Evolutionary conservation across 2,888 invertebrate genomes (phyloP).

Genomic region (Shargacucullia verbasci): DNA sequence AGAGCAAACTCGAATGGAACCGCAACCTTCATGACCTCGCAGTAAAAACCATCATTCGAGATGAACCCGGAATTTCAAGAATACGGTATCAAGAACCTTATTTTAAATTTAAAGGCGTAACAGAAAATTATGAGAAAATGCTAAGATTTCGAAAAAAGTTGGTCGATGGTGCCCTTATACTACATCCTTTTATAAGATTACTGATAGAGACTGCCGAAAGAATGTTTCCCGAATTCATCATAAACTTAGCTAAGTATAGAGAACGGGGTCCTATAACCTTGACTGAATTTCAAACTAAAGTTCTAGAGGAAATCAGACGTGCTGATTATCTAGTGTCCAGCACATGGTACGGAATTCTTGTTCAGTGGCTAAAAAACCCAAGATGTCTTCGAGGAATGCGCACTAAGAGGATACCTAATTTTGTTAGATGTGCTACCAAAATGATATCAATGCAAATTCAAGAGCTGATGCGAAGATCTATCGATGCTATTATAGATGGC

Average conservation of each 20-base stretch:
- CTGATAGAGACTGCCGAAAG: constrained; percentile 87
- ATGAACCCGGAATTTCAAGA: constrained; percentile 87
- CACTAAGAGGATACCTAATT: constrained; percentile 74
- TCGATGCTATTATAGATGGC: constrained; percentile 89
- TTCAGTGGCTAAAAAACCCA: constrained; percentile 85
- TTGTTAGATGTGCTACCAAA: constrained; percentile 82
- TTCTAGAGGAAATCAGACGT: constrained; percentile 79
- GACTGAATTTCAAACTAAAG: constrained; percentile 70
- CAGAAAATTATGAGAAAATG: constrained; percentile 89
- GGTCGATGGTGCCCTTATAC: constrained; percentile 88
- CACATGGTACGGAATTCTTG: constrained; percentile 81
- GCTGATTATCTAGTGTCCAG: constrained; percentile 82
- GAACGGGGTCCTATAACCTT: constrained; percentile 77
- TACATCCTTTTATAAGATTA: constrained; percentile 90
- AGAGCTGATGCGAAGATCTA: constrained; percentile 91
- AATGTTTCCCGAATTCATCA: constrained; percentile 87
- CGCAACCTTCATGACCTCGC: constrained; percentile 90
- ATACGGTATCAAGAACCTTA: constrained; percentile 82
- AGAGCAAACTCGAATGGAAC: constrained; percentile 89
- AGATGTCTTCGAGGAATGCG: constrained; percentile 81
- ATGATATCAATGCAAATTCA: constrained; percentile 90
- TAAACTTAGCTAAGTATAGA: constrained; percentile 86
- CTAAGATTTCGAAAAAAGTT: constrained; percentile 88
- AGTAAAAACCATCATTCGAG: constrained; percentile 90
- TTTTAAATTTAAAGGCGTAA: constrained; percentile 90